Percentiles rank a stretch among this genome's conserved stretches.
These are phyloP conservation scores for Lasioglossum calceatum DNA, from an alignment of 2,888 invertebrate species.

Conservation along the genomic window DNA sequence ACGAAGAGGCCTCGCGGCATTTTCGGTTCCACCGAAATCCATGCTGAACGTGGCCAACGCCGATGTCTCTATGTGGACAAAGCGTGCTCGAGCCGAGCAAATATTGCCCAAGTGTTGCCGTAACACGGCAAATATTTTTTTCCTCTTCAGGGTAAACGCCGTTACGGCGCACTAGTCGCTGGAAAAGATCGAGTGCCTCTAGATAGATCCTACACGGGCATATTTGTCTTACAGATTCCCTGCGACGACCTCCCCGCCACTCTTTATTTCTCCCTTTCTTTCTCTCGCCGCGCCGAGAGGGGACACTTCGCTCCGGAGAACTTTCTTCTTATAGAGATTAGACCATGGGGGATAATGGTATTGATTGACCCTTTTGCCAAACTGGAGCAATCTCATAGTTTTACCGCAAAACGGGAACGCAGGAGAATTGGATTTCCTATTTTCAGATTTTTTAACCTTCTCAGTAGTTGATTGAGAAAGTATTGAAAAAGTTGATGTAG, in stretches of 20 bases:
- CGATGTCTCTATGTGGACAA: conserved; percentile 7
- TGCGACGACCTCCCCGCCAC: background rate
- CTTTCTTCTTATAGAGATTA: background rate
- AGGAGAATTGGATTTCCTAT: background rate
- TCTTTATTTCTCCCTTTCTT: background rate
- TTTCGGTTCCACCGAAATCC: background rate
- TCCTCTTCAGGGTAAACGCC: conserved; percentile 7
- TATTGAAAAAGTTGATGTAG: too few species aligned
- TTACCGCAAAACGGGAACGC: background rate
- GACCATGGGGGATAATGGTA: background rate
- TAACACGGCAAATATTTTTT: conserved; percentile 51
- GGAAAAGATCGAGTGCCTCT: conserved; percentile 11
- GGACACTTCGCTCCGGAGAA: background rate
- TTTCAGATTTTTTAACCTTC: background rate
- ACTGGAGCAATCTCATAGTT: background rate
- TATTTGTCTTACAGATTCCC: conserved; percentile 26
- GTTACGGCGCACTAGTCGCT: conserved; percentile 13
- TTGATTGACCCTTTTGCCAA: background rate
- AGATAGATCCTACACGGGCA: background rate
- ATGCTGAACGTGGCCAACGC: background rate
- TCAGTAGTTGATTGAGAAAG: too few species aligned
- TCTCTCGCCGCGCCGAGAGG: background rate
- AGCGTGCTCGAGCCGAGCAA: conserved; percentile 33
- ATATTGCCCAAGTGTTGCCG: conserved; percentile 45
- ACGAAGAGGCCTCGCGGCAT: background rate